phyloP scores from a whole-genome alignment of 2,797 vertebrate genomes.

The Bradypodion pumilum region DNA sequence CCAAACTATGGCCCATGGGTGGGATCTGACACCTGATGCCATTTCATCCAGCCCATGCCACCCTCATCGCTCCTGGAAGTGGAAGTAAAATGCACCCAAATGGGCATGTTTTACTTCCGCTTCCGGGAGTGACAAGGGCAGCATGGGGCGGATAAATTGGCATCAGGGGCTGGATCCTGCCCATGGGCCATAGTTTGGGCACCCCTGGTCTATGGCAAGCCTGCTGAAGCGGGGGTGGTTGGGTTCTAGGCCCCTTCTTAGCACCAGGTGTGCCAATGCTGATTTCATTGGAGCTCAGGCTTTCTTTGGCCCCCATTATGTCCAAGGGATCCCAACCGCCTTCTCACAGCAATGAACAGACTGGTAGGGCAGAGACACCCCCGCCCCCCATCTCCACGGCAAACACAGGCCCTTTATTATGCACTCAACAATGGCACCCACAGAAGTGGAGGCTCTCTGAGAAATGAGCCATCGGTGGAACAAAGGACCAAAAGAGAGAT shows the following conservation, averaged over 20 bases:
- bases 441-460: not conserved
- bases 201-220: not conserved
- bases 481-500: not conserved
- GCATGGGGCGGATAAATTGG: too few species aligned
- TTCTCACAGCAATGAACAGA: not conserved
- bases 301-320: not conserved
- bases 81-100: too few species aligned
- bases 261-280: not conserved
- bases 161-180: too few species aligned
- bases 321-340: not conserved
- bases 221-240: not conserved
- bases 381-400: too few species aligned
- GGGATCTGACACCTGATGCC: too few species aligned
- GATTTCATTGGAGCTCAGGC: not conserved
- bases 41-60: too few species aligned
- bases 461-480: not conserved
- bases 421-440: not conserved
- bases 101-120: too few species aligned
- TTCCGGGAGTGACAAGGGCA: too few species aligned
- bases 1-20: too few species aligned
- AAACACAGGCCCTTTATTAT: conserved; percentile 15
- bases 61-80: too few species aligned
- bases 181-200: too few species aligned
- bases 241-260: not conserved
- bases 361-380: not conserved